phyloP scores from a whole-genome alignment of 1,140 invertebrate species.

The Thereuonema tuberculata region DNA sequence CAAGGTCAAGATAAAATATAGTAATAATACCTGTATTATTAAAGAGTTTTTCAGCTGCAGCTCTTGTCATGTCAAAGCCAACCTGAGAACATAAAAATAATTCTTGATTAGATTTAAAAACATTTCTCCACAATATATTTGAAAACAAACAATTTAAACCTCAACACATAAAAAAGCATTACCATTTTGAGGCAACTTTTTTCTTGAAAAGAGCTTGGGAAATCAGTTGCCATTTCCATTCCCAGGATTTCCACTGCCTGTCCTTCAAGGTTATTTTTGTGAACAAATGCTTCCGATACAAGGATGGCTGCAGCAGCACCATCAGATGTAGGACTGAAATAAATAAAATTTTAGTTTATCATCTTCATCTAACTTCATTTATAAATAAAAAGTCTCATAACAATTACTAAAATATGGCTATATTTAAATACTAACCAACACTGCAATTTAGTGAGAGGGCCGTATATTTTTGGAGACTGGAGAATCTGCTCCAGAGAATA shows the following conservation, averaged over 20 bases:
- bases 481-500: conserved; percentile 80
- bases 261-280: conserved; percentile 56
- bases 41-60: conserved; percentile 66
- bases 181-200: conserved; percentile 77
- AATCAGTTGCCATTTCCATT: conserved; percentile 92
- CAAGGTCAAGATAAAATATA: too few relatives aligned
- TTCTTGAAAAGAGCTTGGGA: conserved; percentile 66
- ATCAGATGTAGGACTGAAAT: conserved; percentile 71
- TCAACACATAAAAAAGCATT: too few relatives aligned
- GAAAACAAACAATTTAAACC: neutral
- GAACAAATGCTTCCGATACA: conserved; percentile 81
- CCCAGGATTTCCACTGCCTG: conserved; percentile 88
- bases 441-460: conserved; percentile 84
- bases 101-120: neutral
- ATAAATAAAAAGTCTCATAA: too few relatives aligned
- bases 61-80: conserved; percentile 89
- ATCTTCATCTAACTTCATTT: neutral
- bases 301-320: conserved; percentile 83
- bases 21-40: conserved; percentile 52
- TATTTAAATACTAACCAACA: conserved; percentile 52
- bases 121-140: neutral
- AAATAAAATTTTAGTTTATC: neutral
- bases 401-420: too few relatives aligned
- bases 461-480: conserved; percentile 68
- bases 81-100: conserved; percentile 41